Conservation (phyloP, 1,140 invertebrate species). For the Condylostylus longicornis region DNA sequence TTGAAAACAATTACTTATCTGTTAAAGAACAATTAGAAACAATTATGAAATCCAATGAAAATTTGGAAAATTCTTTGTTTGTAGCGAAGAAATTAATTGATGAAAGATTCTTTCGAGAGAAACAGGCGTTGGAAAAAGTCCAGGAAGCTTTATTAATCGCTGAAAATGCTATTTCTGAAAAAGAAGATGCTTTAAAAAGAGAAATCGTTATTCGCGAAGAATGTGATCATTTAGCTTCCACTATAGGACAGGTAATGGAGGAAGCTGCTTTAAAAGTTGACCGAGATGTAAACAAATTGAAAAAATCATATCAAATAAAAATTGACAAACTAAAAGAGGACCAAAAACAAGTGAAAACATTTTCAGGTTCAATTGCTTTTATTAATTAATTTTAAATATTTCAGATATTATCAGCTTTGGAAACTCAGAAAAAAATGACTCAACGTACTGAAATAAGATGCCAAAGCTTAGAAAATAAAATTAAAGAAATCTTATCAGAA, state of each 20-base stretch:
- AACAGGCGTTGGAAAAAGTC: conserved; percentile 19
- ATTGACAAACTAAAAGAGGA: conserved; percentile 35
- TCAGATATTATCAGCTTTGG: conserved; percentile 25
- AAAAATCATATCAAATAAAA: conserved; percentile 38
- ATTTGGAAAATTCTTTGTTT: conserved; percentile 13
- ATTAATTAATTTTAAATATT: background rate
- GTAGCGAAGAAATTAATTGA: conserved; percentile 11
- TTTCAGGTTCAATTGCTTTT: background rate
- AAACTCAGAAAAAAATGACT: conserved; percentile 11
- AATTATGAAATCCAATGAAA: conserved; percentile 8
- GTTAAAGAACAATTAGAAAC: conserved; percentile 4
- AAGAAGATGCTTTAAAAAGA: conserved; percentile 24
- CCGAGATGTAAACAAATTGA: conserved; percentile 37
- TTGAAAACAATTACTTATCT: background rate
- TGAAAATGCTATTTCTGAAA: conserved; percentile 35
- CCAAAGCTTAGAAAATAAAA: conserved; percentile 15
- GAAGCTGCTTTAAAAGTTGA: conserved; percentile 44
- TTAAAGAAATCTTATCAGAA: conserved; percentile 11
- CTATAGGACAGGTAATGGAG: conserved; percentile 37
- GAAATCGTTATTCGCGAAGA: conserved; percentile 22
- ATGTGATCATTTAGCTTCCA: conserved; percentile 14
- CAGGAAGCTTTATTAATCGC: conserved; percentile 36
- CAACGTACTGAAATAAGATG: conserved; percentile 14
- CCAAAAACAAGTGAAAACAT: conserved; percentile 30
- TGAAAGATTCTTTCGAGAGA: conserved; percentile 7